Conservation (phyloP, 2,113 vertebrate genomes). For the Lathamus discolor region DNA sequence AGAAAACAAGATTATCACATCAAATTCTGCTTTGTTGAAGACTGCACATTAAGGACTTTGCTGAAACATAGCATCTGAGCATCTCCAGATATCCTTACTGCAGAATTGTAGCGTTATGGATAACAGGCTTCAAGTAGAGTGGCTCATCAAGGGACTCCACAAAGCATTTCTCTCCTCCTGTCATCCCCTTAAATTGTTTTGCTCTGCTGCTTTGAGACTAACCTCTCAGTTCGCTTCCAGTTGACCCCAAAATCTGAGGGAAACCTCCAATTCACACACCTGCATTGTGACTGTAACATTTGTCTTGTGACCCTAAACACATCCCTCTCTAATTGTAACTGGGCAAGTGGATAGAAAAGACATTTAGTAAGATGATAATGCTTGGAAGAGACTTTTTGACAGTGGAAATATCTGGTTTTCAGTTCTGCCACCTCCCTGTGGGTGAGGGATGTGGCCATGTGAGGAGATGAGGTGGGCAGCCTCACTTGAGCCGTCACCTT, state of each 20-base stretch:
- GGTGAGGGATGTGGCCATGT: neutral
- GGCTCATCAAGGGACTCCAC: rapidly evolving
- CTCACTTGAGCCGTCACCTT: neutral
- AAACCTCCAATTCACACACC: neutral
- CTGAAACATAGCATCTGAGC: neutral
- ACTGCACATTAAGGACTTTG: neutral
- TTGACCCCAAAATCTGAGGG: neutral
- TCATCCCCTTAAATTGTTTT: neutral
- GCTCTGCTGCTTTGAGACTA: neutral
- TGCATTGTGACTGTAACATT: neutral
- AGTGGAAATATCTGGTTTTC: neutral
- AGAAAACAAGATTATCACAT: neutral
- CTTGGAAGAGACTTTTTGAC: neutral
- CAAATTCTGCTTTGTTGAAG: neutral
- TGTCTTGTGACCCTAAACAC: neutral
- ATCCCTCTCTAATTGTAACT: rapidly evolving
- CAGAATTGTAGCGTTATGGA: neutral
- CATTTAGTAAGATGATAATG: rapidly evolving
- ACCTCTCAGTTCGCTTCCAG: neutral
- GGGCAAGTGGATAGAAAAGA: neutral
- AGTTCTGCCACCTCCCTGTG: neutral
- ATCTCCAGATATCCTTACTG: neutral
- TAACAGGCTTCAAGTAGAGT: neutral
- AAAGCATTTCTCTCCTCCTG: neutral
- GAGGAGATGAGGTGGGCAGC: neutral